A percentile compares a stretch with the other conserved stretches of the same genome.
These are phyloP conservation scores for Gonocerus acuteangulatus DNA, from an alignment of 2,888 invertebrate genomes.

Conservation along the genomic window DNA sequence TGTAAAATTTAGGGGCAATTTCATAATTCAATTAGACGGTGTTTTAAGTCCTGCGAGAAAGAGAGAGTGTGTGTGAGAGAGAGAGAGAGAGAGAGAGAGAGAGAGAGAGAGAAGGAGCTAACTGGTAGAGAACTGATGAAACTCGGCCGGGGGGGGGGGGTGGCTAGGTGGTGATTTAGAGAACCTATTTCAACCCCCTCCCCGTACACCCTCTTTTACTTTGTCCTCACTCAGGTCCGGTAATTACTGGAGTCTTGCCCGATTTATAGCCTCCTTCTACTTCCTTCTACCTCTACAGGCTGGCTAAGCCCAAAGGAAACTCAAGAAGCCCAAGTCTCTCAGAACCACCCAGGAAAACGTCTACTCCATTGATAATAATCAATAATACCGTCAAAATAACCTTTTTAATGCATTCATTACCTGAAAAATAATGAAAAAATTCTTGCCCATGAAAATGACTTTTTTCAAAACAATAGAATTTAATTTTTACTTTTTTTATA, in stretches of 20 bases:
- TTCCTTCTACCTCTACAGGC: too few species aligned
- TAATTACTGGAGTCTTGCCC: slow-evolving; percentile 3
- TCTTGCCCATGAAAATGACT: too few species aligned
- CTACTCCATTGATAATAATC: too few species aligned
- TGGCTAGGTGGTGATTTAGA: neutral
- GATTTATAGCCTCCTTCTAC: neutral
- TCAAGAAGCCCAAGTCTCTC: too few species aligned
- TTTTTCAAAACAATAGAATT: too few species aligned
- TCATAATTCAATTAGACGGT: slow-evolving; percentile 1
- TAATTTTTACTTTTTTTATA: too few species aligned
- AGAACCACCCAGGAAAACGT: too few species aligned
- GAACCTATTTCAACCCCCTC: neutral
- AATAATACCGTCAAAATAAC: too few species aligned
- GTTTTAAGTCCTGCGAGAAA: neutral
- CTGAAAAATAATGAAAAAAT: too few species aligned
- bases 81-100: slow-evolving; percentile 9
- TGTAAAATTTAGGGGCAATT: neutral
- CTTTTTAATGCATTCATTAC: too few species aligned
- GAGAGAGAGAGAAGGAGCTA: neutral
- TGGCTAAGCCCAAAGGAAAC: too few species aligned
- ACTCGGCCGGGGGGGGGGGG: neutral
- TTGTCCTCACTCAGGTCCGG: slow-evolving; percentile 16
- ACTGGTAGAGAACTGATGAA: neutral
- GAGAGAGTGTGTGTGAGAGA: slow-evolving; percentile 2
- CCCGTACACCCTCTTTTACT: slow-evolving; percentile 5